Conservation (phyloP, 2,113 vertebrate genomes). For the Phrynosoma platyrhinos region DNA sequence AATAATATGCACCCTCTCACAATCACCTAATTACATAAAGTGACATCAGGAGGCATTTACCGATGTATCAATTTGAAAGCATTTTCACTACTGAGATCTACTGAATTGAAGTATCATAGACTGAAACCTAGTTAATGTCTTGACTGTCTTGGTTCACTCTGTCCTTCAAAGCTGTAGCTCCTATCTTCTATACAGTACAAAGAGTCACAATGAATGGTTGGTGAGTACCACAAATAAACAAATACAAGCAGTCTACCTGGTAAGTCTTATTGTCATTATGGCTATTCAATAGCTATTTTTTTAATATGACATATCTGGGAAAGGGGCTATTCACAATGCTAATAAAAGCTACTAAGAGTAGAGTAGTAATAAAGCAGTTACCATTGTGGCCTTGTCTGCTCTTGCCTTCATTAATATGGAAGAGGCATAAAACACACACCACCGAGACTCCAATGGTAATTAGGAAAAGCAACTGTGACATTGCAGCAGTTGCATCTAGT, state of each 20-base stretch:
- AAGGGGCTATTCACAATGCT: constrained; percentile 51
- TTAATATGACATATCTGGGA: constrained; percentile 82
- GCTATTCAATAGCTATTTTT: constrained; percentile 91
- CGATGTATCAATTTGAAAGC: constrained; percentile 82
- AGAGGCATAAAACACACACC: constrained; percentile 69
- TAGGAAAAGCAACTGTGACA: constrained; percentile 71
- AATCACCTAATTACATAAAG: constrained; percentile 84
- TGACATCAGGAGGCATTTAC: constrained; percentile 80
- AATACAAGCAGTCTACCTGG: constrained; percentile 87
- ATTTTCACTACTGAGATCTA: constrained; percentile 85
- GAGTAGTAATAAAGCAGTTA: constrained; percentile 79
- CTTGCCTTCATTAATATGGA: constrained; percentile 82
- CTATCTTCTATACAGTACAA: constrained; percentile 78
- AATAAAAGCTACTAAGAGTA: constrained; percentile 85
- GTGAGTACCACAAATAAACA: constrained; percentile 78
- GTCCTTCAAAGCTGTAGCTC: constrained; percentile 73
- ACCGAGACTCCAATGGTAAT: constrained; percentile 67
- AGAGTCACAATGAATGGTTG: constrained; percentile 82
- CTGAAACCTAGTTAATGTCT: constrained; percentile 80
- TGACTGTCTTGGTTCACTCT: constrained; percentile 75
- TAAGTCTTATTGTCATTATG: constrained; percentile 87
- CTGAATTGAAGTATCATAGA: constrained; percentile 80
- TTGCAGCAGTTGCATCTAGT: constrained; percentile 65
- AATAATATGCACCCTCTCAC: constrained; percentile 78
- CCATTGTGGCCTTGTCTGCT: constrained; percentile 83